A percentile compares a stretch with the other conserved stretches of the same genome.
phyloP scores from a whole-genome alignment of 2,113 vertebrate genomes.

The Casuarius casuarius region DNA sequence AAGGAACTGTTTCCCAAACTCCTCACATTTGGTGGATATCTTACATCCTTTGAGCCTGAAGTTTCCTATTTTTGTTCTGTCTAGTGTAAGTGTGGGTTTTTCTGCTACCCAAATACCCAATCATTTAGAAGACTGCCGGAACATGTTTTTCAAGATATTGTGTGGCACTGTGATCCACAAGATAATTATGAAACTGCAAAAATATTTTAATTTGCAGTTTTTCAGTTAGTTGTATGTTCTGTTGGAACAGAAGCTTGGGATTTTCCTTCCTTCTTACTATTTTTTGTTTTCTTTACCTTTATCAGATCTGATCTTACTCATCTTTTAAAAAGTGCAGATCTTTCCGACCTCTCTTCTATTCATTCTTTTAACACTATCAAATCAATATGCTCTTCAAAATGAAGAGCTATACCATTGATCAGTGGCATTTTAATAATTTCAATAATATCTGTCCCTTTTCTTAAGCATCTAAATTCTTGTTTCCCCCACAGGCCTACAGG shows the following conservation, averaged over 20 bases:
- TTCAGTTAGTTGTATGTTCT: not conserved
- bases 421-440: constrained; percentile 22
- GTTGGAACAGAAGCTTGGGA: not conserved
- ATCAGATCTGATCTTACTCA: not conserved
- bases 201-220: not conserved
- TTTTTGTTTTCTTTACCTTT: constrained; percentile 2
- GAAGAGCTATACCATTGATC: not conserved
- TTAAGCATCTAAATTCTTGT: not conserved
- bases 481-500: not conserved
- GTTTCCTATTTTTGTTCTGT: not conserved
- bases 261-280: constrained; percentile 2
- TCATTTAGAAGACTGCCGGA: constrained; percentile 50
- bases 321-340: not conserved
- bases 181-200: constrained; percentile 29
- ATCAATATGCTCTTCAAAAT: not conserved
- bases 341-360: not conserved
- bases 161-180: not conserved
- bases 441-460: not conserved
- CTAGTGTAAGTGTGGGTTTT: constrained; percentile 8
- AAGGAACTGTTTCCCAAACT: not conserved
- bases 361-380: not conserved
- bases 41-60: constrained; percentile 22
- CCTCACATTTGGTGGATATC: not conserved
- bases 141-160: not conserved
- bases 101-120: constrained; percentile 20